Conservation (phyloP, 2,113 vertebrate genomes). For the Furnarius figulus region DNA sequence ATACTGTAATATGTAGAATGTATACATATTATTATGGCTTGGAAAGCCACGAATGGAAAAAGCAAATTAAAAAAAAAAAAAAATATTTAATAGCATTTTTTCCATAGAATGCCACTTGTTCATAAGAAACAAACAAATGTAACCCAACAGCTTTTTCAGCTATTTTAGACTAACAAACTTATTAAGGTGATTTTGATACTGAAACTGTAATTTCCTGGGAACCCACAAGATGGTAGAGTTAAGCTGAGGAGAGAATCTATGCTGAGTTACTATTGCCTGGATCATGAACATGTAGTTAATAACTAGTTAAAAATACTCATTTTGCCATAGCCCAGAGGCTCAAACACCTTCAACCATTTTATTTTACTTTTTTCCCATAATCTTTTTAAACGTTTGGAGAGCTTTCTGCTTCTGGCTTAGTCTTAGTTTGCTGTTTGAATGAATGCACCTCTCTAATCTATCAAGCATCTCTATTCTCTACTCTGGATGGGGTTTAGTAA, state of each 20-base stretch:
- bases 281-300: background rate
- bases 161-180: background rate
- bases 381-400: background rate
- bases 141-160: background rate
- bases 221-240: constrained; percentile 53
- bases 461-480: background rate
- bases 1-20: background rate
- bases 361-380: background rate
- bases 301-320: background rate
- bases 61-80: background rate
- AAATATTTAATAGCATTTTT: background rate
- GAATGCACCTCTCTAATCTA: background rate
- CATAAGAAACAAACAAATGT: background rate
- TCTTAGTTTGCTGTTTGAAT: background rate
- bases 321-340: background rate
- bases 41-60: background rate
- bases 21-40: background rate
- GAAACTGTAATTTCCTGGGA: constrained; percentile 18
- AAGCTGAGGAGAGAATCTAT: background rate
- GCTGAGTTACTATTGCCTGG: background rate
- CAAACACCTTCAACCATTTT: background rate
- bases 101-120: background rate
- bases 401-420: background rate
- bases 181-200: background rate
- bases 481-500: background rate